A percentile compares a stretch with the other conserved stretches of the same genome.
Evolutionary conservation across 2,888 invertebrate species (phyloP).

Genomic region (Amaurobius ferox): DNA sequence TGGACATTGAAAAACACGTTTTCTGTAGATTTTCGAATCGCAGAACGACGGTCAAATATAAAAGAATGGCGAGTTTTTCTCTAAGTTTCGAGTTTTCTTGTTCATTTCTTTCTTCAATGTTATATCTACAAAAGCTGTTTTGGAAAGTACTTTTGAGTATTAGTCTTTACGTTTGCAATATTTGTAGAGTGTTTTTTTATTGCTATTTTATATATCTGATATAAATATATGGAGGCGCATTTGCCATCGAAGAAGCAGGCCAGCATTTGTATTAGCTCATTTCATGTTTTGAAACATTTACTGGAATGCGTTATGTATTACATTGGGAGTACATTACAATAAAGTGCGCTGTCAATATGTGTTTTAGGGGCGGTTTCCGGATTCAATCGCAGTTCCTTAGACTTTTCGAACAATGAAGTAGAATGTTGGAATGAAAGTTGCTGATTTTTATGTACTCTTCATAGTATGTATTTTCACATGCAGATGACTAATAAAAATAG

Average conservation of each 20-base stretch:
- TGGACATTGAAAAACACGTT: conserved; percentile 63
- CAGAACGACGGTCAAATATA: conserved; percentile 6
- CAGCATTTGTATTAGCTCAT: conserved; percentile 35
- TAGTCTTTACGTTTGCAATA: conserved; percentile 65
- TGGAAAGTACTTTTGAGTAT: conserved; percentile 60
- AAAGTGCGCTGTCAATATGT: conserved; percentile 4
- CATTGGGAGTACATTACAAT: conserved; percentile 16
- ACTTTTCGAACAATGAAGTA: no score
- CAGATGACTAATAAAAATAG: background rate
- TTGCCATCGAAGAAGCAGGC: background rate
- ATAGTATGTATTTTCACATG: background rate
- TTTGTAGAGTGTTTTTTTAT: conserved; percentile 47
- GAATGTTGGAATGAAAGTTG: background rate
- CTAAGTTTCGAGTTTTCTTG: background rate
- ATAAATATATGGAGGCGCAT: conserved; percentile 6
- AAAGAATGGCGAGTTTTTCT: background rate
- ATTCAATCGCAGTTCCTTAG: no score
- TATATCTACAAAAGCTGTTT: conserved; percentile 63
- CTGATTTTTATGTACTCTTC: background rate
- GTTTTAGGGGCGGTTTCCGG: background rate
- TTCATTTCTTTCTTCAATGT: conserved; percentile 28
- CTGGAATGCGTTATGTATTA: conserved; percentile 11
- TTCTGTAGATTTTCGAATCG: conserved; percentile 58
- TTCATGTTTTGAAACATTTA: conserved; percentile 45
- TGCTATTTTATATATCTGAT: background rate